These are phyloP conservation scores for Tinea pellionella DNA, from an alignment of 2,888 invertebrate species.

Conservation along the genomic window DNA sequence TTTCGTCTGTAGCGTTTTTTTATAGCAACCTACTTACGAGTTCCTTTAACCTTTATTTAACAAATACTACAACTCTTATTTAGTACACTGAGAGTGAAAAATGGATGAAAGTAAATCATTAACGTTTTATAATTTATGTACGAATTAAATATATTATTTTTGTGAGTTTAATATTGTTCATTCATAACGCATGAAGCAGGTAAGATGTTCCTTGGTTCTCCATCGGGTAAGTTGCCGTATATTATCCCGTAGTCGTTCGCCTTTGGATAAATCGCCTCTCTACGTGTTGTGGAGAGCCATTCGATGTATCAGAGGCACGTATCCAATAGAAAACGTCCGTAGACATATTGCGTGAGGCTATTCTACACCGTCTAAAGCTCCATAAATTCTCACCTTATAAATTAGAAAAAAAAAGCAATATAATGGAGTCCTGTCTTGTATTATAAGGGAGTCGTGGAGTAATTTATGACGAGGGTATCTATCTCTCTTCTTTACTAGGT, in stretches of 20 bases:
- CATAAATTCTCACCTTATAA: conserved; percentile 53
- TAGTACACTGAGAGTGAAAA: too few species aligned
- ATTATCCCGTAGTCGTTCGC: not conserved
- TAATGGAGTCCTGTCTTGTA: conserved; percentile 4
- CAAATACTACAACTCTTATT: too few species aligned
- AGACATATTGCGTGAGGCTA: conserved; percentile 50
- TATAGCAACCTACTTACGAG: not conserved
- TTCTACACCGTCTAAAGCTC: conserved; percentile 38
- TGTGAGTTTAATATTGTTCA: not conserved
- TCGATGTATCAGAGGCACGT: conserved; percentile 31
- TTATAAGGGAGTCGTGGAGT: not conserved
- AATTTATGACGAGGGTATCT: not conserved
- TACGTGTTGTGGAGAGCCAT: conserved; percentile 41
- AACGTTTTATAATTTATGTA: too few species aligned
- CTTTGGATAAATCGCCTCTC: conserved; percentile 37
- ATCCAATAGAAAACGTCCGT: conserved; percentile 41
- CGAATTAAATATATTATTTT: not conserved
- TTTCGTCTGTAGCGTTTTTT: not conserved
- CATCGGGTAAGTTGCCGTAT: not conserved
- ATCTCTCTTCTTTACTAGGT: not conserved
- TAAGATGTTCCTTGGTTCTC: not conserved
- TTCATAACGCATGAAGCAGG: not conserved
- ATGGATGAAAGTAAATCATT: too few species aligned
- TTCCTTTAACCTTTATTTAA: not conserved
- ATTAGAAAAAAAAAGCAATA: conserved; percentile 42